phyloP scores from a whole-genome alignment of 2,113 vertebrate genomes.

The Gallinago paraguaiae region DNA sequence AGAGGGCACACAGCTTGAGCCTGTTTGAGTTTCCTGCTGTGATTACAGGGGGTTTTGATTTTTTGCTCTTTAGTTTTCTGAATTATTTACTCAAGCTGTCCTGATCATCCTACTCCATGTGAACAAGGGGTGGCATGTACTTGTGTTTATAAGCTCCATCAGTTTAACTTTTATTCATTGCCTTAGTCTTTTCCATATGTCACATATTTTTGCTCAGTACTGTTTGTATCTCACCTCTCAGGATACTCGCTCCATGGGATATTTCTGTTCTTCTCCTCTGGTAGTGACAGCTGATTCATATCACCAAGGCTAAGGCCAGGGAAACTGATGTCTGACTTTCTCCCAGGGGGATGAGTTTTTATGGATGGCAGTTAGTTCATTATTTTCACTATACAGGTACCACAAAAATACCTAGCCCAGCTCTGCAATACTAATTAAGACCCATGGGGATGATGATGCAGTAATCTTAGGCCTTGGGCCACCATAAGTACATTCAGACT shows the following conservation, averaged over 20 bases:
- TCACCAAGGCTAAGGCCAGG: background rate
- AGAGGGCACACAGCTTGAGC: background rate
- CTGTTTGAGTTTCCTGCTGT: background rate
- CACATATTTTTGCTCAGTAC: background rate
- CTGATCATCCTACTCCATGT: background rate
- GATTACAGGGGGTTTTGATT: background rate
- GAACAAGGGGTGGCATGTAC: background rate
- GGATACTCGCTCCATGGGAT: background rate
- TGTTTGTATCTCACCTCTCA: background rate
- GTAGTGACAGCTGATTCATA: background rate
- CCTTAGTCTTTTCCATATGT: background rate
- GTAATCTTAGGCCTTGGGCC: background rate
- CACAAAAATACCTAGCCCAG: background rate
- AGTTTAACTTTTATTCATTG: background rate
- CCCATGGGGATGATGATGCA: background rate
- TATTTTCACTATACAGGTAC: background rate
- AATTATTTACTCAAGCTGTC: background rate
- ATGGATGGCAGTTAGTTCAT: background rate
- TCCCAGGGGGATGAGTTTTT: background rate
- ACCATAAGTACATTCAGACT: background rate
- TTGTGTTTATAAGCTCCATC: background rate
- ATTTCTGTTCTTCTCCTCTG: background rate
- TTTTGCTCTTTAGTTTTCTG: background rate
- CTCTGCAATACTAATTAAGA: background rate
- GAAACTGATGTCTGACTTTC: background rate